Percentiles rank a stretch among this genome's conserved stretches.
phyloP scores from a whole-genome alignment of 2,113 vertebrate genomes.

The Neopipo cinnamomea region DNA sequence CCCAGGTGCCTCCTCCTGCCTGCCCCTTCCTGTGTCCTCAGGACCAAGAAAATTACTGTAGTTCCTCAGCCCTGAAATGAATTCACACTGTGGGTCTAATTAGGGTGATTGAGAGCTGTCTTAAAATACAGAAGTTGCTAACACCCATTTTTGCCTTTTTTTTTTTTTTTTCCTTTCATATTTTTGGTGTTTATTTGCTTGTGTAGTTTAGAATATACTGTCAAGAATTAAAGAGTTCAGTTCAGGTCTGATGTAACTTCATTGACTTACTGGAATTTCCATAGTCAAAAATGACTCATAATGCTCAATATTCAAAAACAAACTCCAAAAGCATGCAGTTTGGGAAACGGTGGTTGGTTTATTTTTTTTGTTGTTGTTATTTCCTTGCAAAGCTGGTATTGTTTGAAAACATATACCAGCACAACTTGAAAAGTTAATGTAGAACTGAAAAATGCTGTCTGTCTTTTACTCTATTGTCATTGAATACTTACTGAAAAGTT shows the following conservation, averaged over 20 bases:
- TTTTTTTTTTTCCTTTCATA: background rate
- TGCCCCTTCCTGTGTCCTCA: background rate
- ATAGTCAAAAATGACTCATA: constrained; percentile 32
- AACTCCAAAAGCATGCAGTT: background rate
- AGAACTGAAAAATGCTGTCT: background rate
- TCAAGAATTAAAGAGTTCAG: background rate
- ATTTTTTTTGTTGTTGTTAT: background rate
- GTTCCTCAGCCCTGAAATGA: background rate
- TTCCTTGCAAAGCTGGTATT: background rate
- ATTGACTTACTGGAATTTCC: constrained; percentile 41
- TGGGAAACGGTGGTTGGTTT: background rate
- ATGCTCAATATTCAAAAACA: constrained; percentile 18
- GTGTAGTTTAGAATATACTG: background rate
- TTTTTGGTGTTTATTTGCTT: background rate
- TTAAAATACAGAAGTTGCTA: background rate
- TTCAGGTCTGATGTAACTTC: constrained; percentile 15
- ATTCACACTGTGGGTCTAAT: background rate
- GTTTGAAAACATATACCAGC: background rate
- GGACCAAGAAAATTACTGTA: background rate
- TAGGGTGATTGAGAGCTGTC: background rate
- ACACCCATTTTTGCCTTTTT: background rate
- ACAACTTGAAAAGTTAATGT: background rate
- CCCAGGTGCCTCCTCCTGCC: background rate
- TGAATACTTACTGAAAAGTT: background rate
- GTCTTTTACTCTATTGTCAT: background rate